phyloP scores from a whole-genome alignment of 2,797 vertebrate species.

The Pelodytes ibericus region DNA sequence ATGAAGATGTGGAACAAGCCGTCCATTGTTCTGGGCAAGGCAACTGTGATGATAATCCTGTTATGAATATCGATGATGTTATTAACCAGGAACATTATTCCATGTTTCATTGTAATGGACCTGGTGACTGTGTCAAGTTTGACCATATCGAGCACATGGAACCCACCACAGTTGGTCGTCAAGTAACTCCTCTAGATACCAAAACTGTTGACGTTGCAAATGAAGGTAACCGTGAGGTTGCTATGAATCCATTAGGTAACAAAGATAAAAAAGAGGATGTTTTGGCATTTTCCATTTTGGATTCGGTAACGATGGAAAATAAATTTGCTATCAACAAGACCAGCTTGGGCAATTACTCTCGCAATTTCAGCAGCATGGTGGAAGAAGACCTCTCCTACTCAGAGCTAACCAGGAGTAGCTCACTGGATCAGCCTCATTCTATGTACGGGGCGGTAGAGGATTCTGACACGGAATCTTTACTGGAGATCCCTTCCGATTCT shows the following conservation, averaged over 20 bases:
- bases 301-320: slow-evolving; percentile 70
- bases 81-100: slow-evolving; percentile 66
- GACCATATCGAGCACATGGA: slow-evolving; percentile 53
- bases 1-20: not conserved
- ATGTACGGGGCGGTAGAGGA: slow-evolving; percentile 81
- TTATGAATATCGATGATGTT: slow-evolving; percentile 74
- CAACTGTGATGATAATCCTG: slow-evolving; percentile 56
- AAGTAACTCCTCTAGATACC: slow-evolving; percentile 52
- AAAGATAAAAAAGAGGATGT: slow-evolving; percentile 47
- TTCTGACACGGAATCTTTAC: slow-evolving; percentile 77
- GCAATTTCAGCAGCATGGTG: slow-evolving; percentile 74
- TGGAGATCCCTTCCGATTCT: slow-evolving; percentile 59
- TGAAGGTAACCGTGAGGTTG: not conserved
- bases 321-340: slow-evolving; percentile 76
- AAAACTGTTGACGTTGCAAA: slow-evolving; percentile 34
- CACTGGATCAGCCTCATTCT: slow-evolving; percentile 59
- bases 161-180: slow-evolving; percentile 10
- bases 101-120: slow-evolving; percentile 17
- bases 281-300: slow-evolving; percentile 70
- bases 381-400: slow-evolving; percentile 65
- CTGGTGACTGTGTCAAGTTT: not conserved
- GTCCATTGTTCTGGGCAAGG: slow-evolving; percentile 32
- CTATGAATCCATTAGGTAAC: not conserved
- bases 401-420: slow-evolving; percentile 56
- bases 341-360: slow-evolving; percentile 80